phyloP scores from a whole-genome alignment of 2,888 invertebrate species.

The Pecten maximus region DNA sequence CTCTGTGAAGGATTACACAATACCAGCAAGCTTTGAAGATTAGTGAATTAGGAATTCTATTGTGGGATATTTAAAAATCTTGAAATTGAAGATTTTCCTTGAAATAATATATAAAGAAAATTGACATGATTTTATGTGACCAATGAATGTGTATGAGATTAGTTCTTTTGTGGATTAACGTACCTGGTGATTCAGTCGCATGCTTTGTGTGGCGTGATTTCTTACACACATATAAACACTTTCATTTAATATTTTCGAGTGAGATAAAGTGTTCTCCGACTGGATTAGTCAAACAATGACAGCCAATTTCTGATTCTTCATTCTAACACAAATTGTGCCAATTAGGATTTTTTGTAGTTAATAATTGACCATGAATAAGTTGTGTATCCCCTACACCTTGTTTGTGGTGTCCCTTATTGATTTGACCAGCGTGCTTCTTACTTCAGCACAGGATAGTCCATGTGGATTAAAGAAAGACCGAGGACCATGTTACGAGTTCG shows the following conservation, averaged over 20 bases:
- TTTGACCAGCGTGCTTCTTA: conserved; percentile 1
- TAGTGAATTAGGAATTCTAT: background rate
- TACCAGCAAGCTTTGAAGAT: background rate
- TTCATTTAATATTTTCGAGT: background rate
- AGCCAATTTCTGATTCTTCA: background rate
- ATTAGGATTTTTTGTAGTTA: background rate
- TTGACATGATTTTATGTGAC: conserved; percentile 20
- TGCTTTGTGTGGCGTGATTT: background rate
- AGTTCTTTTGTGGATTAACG: background rate
- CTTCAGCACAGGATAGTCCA: conserved; percentile 1
- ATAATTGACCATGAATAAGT: background rate
- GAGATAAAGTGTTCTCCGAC: background rate
- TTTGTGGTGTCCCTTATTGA: background rate
- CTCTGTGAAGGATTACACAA: background rate
- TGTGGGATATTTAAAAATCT: conserved; percentile 29
- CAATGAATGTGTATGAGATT: background rate
- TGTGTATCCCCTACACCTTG: background rate
- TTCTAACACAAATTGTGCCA: background rate
- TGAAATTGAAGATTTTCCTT: background rate
- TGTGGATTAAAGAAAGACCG: conserved; percentile 64
- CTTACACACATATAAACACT: background rate
- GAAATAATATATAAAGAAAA: background rate
- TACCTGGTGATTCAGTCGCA: conserved; percentile 23
- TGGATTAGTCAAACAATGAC: background rate
- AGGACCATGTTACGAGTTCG: conserved; percentile 76